Evolutionary conservation across 2,888 invertebrate species (phyloP).

Genomic region (Neoaliturus tenellus): DNA sequence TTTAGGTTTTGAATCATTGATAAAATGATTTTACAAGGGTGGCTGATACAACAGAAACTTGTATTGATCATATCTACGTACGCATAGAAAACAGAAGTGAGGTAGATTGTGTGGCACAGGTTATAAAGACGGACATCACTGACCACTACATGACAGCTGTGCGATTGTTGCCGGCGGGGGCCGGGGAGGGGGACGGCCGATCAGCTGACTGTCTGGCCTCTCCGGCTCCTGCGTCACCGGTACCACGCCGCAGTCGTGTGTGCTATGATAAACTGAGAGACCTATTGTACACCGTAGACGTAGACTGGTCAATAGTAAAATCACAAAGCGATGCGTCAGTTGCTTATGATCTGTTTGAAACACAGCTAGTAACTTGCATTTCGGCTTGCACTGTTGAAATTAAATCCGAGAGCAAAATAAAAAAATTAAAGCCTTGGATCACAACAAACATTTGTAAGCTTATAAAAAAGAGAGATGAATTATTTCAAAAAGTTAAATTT

Average conservation of each 20-base stretch:
- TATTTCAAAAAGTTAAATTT: background rate
- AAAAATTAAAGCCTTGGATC: slow-evolving; percentile 4
- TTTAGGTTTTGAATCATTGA: slow-evolving; percentile 27
- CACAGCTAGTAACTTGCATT: slow-evolving; percentile 2
- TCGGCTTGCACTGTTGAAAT: background rate
- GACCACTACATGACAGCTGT: slow-evolving; percentile 13
- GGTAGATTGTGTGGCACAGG: background rate
- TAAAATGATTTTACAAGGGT: slow-evolving; percentile 17
- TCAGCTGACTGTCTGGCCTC: too few species aligned
- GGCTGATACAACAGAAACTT: background rate
- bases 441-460: background rate
- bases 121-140: slow-evolving; percentile 5
- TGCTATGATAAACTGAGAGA: background rate
- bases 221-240: background rate
- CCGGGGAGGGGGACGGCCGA: too few species aligned
- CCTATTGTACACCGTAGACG: background rate
- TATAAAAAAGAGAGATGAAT: background rate
- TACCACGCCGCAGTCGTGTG: background rate
- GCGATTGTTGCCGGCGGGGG: background rate
- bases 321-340: background rate
- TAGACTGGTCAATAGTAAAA: background rate
- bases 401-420: background rate
- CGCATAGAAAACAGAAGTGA: background rate
- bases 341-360: slow-evolving; percentile 5
- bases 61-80: slow-evolving; percentile 15